phyloP scores from a whole-genome alignment of 1,140 invertebrate genomes.

The Bicyclus anynana region DNA sequence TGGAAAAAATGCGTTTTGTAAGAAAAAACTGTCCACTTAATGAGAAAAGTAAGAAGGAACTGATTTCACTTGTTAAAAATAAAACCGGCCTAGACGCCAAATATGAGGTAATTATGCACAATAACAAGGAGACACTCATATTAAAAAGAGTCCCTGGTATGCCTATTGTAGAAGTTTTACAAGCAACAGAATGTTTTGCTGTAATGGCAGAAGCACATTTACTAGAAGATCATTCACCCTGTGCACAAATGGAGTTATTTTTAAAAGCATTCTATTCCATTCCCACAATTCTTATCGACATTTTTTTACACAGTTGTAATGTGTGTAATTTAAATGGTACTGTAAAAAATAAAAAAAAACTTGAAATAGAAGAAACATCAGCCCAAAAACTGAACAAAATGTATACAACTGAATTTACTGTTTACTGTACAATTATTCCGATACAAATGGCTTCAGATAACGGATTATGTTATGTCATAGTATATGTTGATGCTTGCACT shows the following conservation, averaged over 20 bases:
- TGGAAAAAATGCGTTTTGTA: neutral
- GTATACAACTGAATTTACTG: neutral
- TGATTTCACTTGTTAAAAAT: neutral
- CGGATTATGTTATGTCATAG: neutral
- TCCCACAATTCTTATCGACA: neutral
- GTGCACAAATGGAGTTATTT: neutral
- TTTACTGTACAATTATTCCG: neutral
- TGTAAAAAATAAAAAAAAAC: no score
- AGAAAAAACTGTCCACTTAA: neutral
- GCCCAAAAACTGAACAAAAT: no score
- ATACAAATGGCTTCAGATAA: neutral
- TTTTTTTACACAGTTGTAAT: neutral
- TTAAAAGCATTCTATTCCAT: neutral
- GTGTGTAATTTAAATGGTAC: neutral
- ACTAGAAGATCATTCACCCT: neutral
- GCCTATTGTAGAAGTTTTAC: neutral
- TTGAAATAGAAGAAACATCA: no score
- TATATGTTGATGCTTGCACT: neutral
- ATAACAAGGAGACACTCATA: neutral
- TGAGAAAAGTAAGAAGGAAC: neutral
- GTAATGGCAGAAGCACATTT: neutral
- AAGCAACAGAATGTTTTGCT: neutral
- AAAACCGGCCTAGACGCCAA: neutral
- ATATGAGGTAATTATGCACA: neutral
- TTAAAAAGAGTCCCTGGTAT: neutral